Base-by-base conservation (phyloP, 2,797 vertebrate genomes). In the Echiichthys vipera region DNA sequence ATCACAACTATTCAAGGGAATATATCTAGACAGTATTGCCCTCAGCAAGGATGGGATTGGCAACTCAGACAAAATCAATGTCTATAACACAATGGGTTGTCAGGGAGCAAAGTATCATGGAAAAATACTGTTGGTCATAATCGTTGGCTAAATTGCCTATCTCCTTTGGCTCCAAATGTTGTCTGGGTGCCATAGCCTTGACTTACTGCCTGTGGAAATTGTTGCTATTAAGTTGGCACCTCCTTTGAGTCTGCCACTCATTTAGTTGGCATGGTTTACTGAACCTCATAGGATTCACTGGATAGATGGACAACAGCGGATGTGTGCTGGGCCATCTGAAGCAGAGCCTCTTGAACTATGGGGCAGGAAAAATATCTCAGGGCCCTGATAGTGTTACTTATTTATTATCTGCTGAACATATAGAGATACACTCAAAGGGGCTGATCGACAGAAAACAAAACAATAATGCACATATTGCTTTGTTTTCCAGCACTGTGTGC, bases 51-150 rank as follows among this genome's bases (percentile, higher is more conserved):
- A 74, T 49, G 56, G 57, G 57, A 70, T 72, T 86, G 71, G 77
- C 79, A 88, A 88, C 74, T 78, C 78, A 76, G 83, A 86, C 78
- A 84, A 85, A 90, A 89, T 82, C 83, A 79, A 90, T 84, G 79
- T 74, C 61, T 83, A 61, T 70, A 77, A 78, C 74, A 67, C 76
- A 77, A 74, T 47, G 72, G 74, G 70, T 69, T 76, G 72, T 74
- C 43, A 82, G 56, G 56, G 81, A 84, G 75, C 78, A 88, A 74
- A 78, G 76, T 58, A 82, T 83, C 57, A 77, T 47, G 64, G 46
- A 76, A 84, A 76, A 83, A 80, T 47, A 80, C 67, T 77, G 50
- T 71, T 83, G 74, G 79, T 78, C 57, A 78, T 86, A 83, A 89
- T 81, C n/a, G 61, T 57, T 79, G 73, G 72, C 77, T 86, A 87